phyloP scores from a whole-genome alignment of 2,888 invertebrate species.

The Sisyra nigra region DNA sequence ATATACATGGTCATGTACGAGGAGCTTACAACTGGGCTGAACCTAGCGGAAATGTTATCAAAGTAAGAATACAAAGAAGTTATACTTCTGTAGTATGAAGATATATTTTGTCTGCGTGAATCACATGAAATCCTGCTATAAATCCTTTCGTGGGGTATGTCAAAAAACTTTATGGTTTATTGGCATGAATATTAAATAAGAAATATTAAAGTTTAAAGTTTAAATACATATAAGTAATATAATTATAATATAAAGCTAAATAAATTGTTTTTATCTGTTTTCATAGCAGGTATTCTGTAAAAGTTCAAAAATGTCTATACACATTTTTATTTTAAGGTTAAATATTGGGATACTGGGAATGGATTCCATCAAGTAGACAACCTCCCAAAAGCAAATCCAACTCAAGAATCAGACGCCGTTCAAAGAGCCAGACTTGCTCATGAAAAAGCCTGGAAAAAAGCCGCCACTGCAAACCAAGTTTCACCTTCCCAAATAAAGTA shows the following conservation, averaged over 20 bases:
- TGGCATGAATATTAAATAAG: too few species aligned
- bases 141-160: too few species aligned
- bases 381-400: conserved; percentile 43
- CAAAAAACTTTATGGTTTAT: too few species aligned
- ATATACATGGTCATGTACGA: conserved; percentile 47
- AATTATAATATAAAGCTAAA: too few species aligned
- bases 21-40: conserved; percentile 58
- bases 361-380: conserved; percentile 72
- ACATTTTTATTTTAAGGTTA: conserved; percentile 35
- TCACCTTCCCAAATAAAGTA: conserved; percentile 13
- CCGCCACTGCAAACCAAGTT: conserved; percentile 34
- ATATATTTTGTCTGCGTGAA: too few species aligned
- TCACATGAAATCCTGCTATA: too few species aligned
- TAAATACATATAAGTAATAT: too few species aligned
- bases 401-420: conserved; percentile 53
- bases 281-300: too few species aligned
- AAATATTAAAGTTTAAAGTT: too few species aligned
- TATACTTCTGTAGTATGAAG: too few species aligned
- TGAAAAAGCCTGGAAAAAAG: conserved; percentile 48
- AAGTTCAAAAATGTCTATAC: neutral
- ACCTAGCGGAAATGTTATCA: conserved; percentile 38
- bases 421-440: conserved; percentile 50
- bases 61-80: conserved; percentile 34
- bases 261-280: too few species aligned
- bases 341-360: conserved; percentile 56